Conservation (phyloP, 1,140 invertebrate species). For the Papilio machaon region DNA sequence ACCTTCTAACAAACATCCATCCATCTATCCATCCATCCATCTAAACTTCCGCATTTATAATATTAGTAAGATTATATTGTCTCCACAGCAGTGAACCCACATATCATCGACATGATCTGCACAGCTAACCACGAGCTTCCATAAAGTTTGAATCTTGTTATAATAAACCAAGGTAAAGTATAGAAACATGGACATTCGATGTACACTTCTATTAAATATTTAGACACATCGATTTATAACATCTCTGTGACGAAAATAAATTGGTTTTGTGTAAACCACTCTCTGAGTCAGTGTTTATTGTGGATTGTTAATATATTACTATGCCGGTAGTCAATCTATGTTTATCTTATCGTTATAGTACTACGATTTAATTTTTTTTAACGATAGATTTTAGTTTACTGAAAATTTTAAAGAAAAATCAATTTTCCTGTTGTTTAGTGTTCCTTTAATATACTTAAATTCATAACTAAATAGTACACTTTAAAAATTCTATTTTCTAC, state of each 20-base stretch:
- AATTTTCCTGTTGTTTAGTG: too few relatives aligned
- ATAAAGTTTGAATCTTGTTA: constrained; percentile 38
- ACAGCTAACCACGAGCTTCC: background rate
- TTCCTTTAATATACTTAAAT: background rate
- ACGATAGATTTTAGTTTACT: background rate
- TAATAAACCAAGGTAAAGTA: constrained; percentile 53
- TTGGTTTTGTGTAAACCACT: constrained; percentile 20
- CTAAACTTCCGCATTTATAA: too few relatives aligned
- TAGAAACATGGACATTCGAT: constrained; percentile 33
- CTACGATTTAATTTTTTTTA: constrained; percentile 6
- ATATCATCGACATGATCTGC: too few relatives aligned
- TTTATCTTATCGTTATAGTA: constrained; percentile 7
- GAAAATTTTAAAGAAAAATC: background rate
- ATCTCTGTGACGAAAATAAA: constrained; percentile 28
- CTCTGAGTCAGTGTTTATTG: constrained; percentile 4
- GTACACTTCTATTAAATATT: background rate
- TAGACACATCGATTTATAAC: constrained; percentile 11
- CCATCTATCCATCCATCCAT: too few relatives aligned
- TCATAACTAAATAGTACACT: background rate
- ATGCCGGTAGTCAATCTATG: constrained; percentile 11
- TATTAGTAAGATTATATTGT: too few relatives aligned
- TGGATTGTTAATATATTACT: background rate
- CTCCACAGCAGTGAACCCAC: too few relatives aligned
- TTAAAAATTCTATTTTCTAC: background rate
- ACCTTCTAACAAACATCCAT: too few relatives aligned